These are phyloP conservation scores for Centropus unirufus DNA, from an alignment of 2,113 vertebrate genomes.

Conservation along the genomic window DNA sequence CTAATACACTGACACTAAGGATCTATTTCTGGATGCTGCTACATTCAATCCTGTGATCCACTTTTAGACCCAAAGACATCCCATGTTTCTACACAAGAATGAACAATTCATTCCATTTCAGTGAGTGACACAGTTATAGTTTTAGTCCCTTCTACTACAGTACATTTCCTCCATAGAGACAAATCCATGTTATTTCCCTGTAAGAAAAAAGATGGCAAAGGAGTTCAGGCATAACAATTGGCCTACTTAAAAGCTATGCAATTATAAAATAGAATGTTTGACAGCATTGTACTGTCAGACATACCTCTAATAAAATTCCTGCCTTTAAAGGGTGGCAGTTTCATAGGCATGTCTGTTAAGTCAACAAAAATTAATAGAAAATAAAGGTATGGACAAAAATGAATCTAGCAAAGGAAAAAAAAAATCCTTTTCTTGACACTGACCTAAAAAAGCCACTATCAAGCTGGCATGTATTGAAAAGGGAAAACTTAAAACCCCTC, in stretches of 20 bases:
- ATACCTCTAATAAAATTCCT: neutral
- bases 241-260: neutral
- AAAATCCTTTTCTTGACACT: neutral
- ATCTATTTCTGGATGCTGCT: neutral
- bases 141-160: neutral
- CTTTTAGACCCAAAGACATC: neutral
- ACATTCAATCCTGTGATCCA: neutral
- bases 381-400: neutral
- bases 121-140: neutral
- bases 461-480: neutral
- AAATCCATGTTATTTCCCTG: neutral
- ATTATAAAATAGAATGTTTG: neutral
- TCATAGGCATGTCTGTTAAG: rapidly evolving
- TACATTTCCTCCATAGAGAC: neutral
- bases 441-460: neutral
- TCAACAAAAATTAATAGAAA: neutral
- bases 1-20: neutral
- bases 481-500: neutral
- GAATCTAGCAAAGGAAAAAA: neutral
- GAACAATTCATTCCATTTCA: neutral
- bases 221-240: neutral
- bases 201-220: neutral
- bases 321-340: neutral
- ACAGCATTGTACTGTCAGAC: neutral
- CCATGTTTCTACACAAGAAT: neutral